Base-by-base conservation (phyloP, 2,113 vertebrate species). In the Hemiprocne comata region DNA sequence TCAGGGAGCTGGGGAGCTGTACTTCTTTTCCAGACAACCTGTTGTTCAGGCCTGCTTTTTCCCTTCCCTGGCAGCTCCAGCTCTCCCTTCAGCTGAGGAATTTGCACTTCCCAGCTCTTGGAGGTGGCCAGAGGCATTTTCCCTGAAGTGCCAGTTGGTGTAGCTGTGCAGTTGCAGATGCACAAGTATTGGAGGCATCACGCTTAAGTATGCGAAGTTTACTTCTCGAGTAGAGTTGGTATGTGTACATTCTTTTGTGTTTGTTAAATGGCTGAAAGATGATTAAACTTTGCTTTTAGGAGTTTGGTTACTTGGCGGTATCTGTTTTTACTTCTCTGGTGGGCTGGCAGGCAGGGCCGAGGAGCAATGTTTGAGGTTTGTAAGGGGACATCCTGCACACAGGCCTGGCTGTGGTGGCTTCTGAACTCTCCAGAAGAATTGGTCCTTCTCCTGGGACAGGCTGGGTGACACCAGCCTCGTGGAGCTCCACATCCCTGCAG, bases 151-250 rank as follows among this genome's bases (percentile, higher is more conserved):
- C 95, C 95, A 46, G 91, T 65, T 44, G 93, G 95, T 36, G 93
- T 95, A 95, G 94, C 96, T 95, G 95, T 95, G 91, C 48, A 0
- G 51, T n/a, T 58, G 69, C 91, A 48, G 87, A 89, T 74, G 60
- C 42, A 15, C 11, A 19, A 8, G 61, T 4, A 1, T 12, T 18
- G 7, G 34, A 50, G 80, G n/a, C 28, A n/a, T 74, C 65, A 33
- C 1, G 4, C 46, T 85, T 73, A 6, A 57, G 80, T 60, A 73
- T 93, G 90, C 91, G 73, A 23, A 79, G 92, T 86, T 94, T 79
- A 48, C 74, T 91, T 86, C 94, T 71, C 0, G 0, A 11, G 62
- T 33, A 5, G 60, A 57, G 31, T 44, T 17, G 34, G 13, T 65
- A 38, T 3, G 2, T 62, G 81, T 18, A 29, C 29, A 44, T 60